A percentile compares a stretch with the other conserved stretches of the same genome.
Evolutionary conservation across 2,113 vertebrate species (phyloP).

Genomic region (Azemiops feae): DNA sequence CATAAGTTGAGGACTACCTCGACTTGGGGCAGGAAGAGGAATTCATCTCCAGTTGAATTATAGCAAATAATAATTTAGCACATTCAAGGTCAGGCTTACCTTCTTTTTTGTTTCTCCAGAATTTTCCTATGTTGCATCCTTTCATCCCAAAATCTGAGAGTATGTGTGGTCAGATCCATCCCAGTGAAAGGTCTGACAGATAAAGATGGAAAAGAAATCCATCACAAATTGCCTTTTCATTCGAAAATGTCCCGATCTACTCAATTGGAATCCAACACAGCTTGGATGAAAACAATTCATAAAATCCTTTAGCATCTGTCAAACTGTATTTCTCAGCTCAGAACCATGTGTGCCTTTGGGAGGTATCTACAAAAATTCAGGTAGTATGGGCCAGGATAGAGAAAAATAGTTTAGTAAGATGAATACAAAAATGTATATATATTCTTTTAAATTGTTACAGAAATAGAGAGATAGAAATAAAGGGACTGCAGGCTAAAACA

Average conservation of each 20-base stretch:
- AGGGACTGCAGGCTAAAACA: not conserved
- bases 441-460: not conserved
- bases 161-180: not conserved
- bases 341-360: not conserved
- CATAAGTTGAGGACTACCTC: too few relatives aligned
- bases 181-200: not conserved
- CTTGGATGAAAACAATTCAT: not conserved
- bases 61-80: too few relatives aligned
- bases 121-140: too few relatives aligned
- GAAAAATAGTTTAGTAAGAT: not conserved
- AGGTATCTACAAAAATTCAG: not conserved
- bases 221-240: not conserved
- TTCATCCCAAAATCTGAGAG: too few relatives aligned
- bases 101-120: too few relatives aligned
- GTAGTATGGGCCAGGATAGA: not conserved
- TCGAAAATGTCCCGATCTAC: not conserved
- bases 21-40: too few relatives aligned
- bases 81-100: too few relatives aligned
- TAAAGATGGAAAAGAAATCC: not conserved
- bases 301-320: not conserved
- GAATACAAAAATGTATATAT: not conserved
- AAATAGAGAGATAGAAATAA: not conserved
- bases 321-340: not conserved
- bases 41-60: too few relatives aligned
- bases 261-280: not conserved